Evolutionary conservation across 2,113 vertebrate species (phyloP).

Genomic region (Anser cygnoides): DNA sequence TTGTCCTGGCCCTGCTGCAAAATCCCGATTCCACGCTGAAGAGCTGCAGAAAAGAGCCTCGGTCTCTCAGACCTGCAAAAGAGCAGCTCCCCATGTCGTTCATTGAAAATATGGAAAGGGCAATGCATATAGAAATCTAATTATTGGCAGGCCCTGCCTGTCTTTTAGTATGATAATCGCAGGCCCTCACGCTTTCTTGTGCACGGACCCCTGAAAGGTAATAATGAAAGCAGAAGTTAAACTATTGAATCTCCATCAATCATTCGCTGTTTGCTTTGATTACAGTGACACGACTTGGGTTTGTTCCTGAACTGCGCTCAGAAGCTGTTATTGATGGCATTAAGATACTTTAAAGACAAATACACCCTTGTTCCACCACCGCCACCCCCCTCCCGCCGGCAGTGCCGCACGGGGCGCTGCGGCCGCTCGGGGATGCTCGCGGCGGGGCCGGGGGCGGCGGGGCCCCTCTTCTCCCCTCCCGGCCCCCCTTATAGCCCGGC

Average conservation of each 20-base stretch:
- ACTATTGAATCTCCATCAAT: not conserved
- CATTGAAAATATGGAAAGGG: not conserved
- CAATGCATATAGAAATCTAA: conserved; percentile 52
- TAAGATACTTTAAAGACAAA: not conserved
- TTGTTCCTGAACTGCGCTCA: not conserved
- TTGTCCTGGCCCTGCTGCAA: not conserved
- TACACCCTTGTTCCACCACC: not conserved
- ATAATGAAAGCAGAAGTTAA: not conserved
- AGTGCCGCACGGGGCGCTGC: not conserved
- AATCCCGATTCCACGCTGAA: conserved; percentile 21
- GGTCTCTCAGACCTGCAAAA: not conserved
- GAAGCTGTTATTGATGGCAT: conserved; percentile 2
- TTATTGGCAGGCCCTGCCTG: not conserved
- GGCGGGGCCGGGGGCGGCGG: no score
- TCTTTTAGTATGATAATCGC: conserved; percentile 11
- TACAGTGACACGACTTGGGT: not conserved
- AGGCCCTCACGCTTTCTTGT: not conserved
- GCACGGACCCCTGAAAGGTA: not conserved
- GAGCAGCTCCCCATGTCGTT: not conserved
- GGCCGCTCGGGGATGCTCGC: not conserved
- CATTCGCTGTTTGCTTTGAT: not conserved
- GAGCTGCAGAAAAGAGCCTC: not conserved
- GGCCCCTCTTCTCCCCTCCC: no score
- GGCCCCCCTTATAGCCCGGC: not conserved
- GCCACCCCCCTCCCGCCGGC: no score